Base-by-base conservation (phyloP, 2,113 vertebrate species). In the Semnornis frantzii region DNA sequence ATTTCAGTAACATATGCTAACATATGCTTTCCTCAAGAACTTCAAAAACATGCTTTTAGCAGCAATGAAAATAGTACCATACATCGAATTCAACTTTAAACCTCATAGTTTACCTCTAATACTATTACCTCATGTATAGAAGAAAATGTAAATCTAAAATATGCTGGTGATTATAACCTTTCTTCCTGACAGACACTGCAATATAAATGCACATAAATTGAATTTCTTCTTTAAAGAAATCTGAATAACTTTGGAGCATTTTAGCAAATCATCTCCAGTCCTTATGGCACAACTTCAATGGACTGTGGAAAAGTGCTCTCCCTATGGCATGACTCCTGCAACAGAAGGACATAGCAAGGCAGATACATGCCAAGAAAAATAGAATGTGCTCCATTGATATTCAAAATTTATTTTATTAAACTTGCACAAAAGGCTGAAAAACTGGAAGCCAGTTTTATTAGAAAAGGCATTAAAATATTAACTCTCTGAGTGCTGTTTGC, bases 121-220 rank as follows among this genome's bases (percentile, higher is more conserved):
- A 97, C 97, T 97, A 98, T 98, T 98, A 98, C 98, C 97, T 98
- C 98, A 98, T 97, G 97, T 97, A 96, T 95, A 97, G 98, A 98
- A 98, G 97, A 98, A 98, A 98, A 98, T 98, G 97, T 97, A 98
- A 98, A 98, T 98, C 98, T 98, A 63, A 97, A 98, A 98, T 98
- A 98, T 98, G 98, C 98, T 98, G 98, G 98, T 98, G 98, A 99
- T 99, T 99, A 99, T 98, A 98, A 98, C 98, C 98, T 99, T 98
- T 98, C 98, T 98, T 98, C 98, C 98, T 98, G 98, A 99, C 98
- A 99, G 98, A 99, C 98, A 98, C 97, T 98, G 98, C 98, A 99
- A 99, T 99, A 99, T 99, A 99, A 99, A 99, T 98, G 98, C 98
- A 99, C 98, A 99, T 99, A 99, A 99, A 99, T 99, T 99, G 98